Evolutionary conservation across 2,113 vertebrate genomes (phyloP).

Genomic region (Cheirogaleus medius): DNA sequence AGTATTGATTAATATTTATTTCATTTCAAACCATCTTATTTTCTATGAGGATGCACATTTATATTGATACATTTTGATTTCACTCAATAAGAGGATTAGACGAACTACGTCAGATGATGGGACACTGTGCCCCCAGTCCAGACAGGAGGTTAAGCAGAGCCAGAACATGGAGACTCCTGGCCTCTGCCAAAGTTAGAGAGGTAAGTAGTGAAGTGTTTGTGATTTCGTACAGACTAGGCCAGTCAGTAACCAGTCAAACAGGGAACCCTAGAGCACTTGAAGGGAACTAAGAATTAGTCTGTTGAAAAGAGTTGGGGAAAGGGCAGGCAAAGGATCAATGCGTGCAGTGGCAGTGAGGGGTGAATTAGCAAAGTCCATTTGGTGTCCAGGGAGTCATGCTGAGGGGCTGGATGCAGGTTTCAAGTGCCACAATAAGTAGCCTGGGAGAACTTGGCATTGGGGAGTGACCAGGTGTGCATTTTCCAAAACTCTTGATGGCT

Average conservation of each 20-base stretch:
- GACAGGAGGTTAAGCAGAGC: neutral
- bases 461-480: neutral
- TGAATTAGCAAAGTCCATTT: neutral
- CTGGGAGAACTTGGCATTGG: neutral
- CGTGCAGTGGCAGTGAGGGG: neutral
- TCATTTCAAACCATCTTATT: neutral
- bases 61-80: constrained; percentile 20
- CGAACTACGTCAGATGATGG: neutral
- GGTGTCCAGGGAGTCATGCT: neutral
- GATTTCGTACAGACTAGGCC: neutral
- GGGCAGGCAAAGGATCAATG: neutral
- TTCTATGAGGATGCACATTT: neutral
- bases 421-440: neutral
- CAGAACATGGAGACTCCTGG: neutral
- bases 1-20: neutral
- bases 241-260: neutral
- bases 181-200: neutral
- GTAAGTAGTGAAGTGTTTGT: neutral
- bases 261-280: neutral
- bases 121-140: neutral
- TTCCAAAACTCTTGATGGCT: neutral
- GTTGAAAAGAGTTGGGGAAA: neutral
- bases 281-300: neutral
- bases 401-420: neutral
- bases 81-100: neutral